Evolutionary conservation across 1,140 invertebrate species (phyloP).

Genomic region (Hermetia illucens): DNA sequence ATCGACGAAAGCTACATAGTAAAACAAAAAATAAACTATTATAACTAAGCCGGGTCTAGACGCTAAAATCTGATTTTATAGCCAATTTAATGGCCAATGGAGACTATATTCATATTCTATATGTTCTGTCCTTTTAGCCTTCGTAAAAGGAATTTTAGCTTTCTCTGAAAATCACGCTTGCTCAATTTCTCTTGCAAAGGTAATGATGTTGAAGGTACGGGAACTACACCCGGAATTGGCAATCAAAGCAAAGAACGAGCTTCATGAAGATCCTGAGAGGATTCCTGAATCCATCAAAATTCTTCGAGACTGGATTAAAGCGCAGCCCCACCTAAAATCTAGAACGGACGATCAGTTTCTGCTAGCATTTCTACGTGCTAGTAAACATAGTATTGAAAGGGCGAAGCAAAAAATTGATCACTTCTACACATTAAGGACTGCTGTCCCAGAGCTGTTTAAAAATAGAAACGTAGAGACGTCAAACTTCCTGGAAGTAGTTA

Average conservation of each 20-base stretch:
- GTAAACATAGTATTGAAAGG: conserved; percentile 50
- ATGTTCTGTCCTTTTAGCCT: too few species aligned
- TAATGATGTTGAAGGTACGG: too few species aligned
- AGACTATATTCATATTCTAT: too few species aligned
- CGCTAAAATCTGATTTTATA: too few species aligned
- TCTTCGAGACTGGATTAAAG: conserved; percentile 44
- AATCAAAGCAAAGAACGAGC: conserved; percentile 37
- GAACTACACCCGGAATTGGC: too few species aligned
- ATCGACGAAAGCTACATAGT: too few species aligned
- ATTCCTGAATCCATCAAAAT: conserved; percentile 36
- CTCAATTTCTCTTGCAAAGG: too few species aligned
- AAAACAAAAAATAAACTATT: too few species aligned
- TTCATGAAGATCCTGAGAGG: conserved; percentile 43
- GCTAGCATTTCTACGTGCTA: conserved; percentile 43
- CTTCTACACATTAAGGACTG: conserved; percentile 41
- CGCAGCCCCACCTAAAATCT: conserved; percentile 41
- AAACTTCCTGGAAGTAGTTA: conserved; percentile 30
- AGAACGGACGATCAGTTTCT: conserved; percentile 42
- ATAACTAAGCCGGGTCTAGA: too few species aligned
- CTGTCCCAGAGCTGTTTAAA: conserved; percentile 40
- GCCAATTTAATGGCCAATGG: too few species aligned
- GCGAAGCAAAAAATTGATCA: conserved; percentile 48
- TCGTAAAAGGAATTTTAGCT: too few species aligned
- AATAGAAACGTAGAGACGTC: conserved; percentile 21
- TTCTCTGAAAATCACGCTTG: too few species aligned